Evolutionary conservation across 2,888 invertebrate genomes (phyloP).

Genomic region (Epirrhoe alternata): DNA sequence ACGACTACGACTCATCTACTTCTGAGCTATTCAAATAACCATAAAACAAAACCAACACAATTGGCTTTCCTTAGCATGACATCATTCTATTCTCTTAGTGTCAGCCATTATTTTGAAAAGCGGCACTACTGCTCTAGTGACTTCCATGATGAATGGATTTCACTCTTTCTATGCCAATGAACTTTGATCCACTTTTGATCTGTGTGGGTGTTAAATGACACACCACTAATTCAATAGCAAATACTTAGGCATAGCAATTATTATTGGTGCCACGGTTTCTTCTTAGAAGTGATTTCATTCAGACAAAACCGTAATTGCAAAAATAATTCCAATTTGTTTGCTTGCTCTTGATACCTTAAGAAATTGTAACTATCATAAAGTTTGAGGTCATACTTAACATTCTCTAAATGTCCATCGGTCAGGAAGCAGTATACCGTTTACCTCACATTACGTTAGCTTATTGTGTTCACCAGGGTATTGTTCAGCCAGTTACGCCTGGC

Average conservation of each 20-base stretch:
- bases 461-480: slow-evolving; percentile 71
- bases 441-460: slow-evolving; percentile 73
- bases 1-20: slow-evolving; percentile 16
- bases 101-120: slow-evolving; percentile 66
- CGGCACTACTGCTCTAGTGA: slow-evolving; percentile 72
- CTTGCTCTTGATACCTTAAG: neutral
- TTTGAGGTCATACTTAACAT: slow-evolving; percentile 66
- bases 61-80: slow-evolving; percentile 61
- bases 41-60: slow-evolving; percentile 55
- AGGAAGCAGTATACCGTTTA: slow-evolving; percentile 75
- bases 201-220: slow-evolving; percentile 72
- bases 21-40: slow-evolving; percentile 43
- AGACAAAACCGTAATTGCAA: neutral
- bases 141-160: slow-evolving; percentile 77
- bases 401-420: slow-evolving; percentile 59
- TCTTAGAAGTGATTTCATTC: slow-evolving; percentile 33
- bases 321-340: slow-evolving; percentile 22
- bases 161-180: slow-evolving; percentile 76
- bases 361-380: slow-evolving; percentile 37
- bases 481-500: slow-evolving; percentile 62
- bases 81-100: slow-evolving; percentile 64
- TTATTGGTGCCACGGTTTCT: slow-evolving; percentile 23
- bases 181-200: slow-evolving; percentile 75
- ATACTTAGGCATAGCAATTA: slow-evolving; percentile 46
- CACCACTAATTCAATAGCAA: slow-evolving; percentile 54